These are phyloP conservation scores for Sinocyclocheilus anshuiensis DNA, from an alignment of 2,113 vertebrate genomes.

Conservation along the genomic window DNA sequence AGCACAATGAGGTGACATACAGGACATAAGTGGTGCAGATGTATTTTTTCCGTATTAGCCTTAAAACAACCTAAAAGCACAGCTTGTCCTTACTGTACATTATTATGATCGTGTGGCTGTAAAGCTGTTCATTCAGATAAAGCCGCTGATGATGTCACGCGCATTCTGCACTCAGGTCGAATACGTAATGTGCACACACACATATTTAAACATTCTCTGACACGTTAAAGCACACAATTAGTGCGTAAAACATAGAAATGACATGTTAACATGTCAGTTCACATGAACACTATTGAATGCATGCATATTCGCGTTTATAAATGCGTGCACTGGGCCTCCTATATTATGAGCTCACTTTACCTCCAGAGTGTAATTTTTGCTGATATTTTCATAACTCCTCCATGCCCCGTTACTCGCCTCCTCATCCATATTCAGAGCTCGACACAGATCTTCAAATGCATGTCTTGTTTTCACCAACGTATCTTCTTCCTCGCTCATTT, in stretches of 20 bases:
- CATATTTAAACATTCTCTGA: too few species aligned
- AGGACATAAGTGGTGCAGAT: not conserved
- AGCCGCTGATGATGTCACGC: too few species aligned
- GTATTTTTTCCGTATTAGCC: not conserved
- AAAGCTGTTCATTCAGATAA: conserved; percentile 12
- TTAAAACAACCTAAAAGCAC: not conserved
- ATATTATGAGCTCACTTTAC: conserved; percentile 62
- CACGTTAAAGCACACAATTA: not conserved
- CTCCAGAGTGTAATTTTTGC: conserved; percentile 89
- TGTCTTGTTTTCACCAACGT: conserved; percentile 69
- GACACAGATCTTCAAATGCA: conserved; percentile 88
- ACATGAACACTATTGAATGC: too few species aligned
- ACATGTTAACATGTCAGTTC: not conserved
- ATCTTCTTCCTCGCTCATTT: conserved; percentile 76
- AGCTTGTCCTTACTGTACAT: too few species aligned
- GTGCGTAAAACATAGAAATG: not conserved
- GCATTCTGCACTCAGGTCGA: too few species aligned
- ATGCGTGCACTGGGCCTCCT: not conserved
- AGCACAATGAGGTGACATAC: not conserved
- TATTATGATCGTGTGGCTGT: not conserved
- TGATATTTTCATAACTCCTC: conserved; percentile 85
- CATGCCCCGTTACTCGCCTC: conserved; percentile 86
- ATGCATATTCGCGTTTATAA: not conserved
- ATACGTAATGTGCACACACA: too few species aligned
- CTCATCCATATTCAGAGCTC: conserved; percentile 91